These are phyloP conservation scores for Quadriops clusia DNA, from an alignment of 2,888 invertebrate genomes.

Conservation along the genomic window DNA sequence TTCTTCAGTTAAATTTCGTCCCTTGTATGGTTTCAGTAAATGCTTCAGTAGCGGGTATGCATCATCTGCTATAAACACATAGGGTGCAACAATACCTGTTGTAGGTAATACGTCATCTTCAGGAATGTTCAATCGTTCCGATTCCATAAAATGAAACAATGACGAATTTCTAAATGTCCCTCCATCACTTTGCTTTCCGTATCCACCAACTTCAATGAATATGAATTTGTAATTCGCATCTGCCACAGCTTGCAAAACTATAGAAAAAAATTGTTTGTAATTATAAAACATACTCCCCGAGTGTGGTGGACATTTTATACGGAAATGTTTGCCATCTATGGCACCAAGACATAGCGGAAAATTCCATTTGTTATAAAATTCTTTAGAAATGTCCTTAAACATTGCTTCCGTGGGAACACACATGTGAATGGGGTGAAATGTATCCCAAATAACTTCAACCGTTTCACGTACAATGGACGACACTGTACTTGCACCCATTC, in stretches of 20 bases:
- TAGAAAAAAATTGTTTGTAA: no score
- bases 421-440: slow-evolving; percentile 4
- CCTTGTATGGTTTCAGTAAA: slow-evolving; percentile 5
- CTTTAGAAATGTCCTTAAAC: no score
- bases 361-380: no score
- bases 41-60: slow-evolving; percentile 7
- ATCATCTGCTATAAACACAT: slow-evolving; percentile 9
- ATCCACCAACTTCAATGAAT: slow-evolving; percentile 5
- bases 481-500: slow-evolving; percentile 5
- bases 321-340: no score
- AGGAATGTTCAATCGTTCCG: slow-evolving; percentile 6
- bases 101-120: slow-evolving; percentile 1
- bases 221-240: slow-evolving; percentile 9
- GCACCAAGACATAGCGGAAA: no score
- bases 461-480: neutral
- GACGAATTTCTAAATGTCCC: slow-evolving; percentile 5
- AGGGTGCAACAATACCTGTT: slow-evolving; percentile 3
- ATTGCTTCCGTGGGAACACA: slow-evolving; percentile 1
- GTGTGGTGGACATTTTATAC: no score
- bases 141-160: slow-evolving; percentile 1
- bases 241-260: slow-evolving; percentile 3
- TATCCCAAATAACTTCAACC: slow-evolving; percentile 4
- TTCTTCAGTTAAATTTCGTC: neutral
- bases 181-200: slow-evolving; percentile 9
- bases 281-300: no score